Conservation (phyloP, 1,140 invertebrate genomes). For the Euwallacea similis region DNA sequence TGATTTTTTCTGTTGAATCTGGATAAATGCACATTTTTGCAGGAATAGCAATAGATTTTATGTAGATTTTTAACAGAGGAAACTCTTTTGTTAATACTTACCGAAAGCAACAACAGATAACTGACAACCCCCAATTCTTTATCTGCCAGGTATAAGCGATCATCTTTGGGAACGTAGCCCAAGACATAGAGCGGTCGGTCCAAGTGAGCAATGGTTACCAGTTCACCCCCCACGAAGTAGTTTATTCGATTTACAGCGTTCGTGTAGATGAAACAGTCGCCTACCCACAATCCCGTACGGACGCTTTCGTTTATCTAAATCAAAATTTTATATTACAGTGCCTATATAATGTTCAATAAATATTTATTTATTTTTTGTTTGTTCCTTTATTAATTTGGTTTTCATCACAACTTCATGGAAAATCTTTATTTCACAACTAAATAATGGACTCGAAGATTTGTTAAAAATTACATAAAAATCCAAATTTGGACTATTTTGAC, state of each 20-base stretch:
- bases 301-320: conserved; percentile 75
- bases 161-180: conserved; percentile 97
- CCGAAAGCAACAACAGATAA: conserved; percentile 82
- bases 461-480: too few species aligned
- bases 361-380: too few species aligned
- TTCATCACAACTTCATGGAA: background rate
- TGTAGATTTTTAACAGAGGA: background rate
- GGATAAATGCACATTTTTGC: background rate
- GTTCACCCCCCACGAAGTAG: conserved; percentile 98
- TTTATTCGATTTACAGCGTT: conserved; percentile 97
- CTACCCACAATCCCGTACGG: conserved; percentile 97
- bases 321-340: too few species aligned
- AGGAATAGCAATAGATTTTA: background rate
- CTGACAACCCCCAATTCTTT: conserved; percentile 97
- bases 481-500: too few species aligned
- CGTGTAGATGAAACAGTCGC: conserved; percentile 99
- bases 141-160: conserved; percentile 93
- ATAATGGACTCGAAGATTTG: too few species aligned
- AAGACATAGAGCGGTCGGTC: conserved; percentile 92
- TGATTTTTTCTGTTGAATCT: too few species aligned
- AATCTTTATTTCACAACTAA: too few species aligned
- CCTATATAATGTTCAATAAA: background rate
- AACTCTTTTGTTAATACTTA: conserved; percentile 8
- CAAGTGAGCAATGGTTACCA: conserved; percentile 96
- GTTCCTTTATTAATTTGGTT: background rate